Evolutionary conservation across 2,888 invertebrate genomes (phyloP).

Genomic region (Himalopsyche anomala): DNA sequence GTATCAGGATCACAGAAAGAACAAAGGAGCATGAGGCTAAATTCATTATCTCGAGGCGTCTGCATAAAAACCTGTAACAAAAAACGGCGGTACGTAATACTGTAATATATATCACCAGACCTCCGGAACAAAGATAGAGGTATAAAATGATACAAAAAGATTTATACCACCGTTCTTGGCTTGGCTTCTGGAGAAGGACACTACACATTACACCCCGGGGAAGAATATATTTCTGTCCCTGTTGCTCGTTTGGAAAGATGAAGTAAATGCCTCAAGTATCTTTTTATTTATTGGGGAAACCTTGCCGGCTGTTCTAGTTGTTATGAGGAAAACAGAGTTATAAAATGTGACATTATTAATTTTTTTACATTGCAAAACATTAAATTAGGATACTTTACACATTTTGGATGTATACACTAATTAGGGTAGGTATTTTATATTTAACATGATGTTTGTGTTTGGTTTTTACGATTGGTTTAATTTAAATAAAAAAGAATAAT

Average conservation of each 20-base stretch:
- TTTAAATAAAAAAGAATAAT: no score
- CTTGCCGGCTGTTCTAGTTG: background rate
- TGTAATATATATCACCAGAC: background rate
- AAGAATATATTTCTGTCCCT: slow-evolving; percentile 32
- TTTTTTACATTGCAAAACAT: no score
- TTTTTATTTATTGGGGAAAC: slow-evolving; percentile 28
- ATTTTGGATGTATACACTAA: no score
- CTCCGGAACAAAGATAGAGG: background rate
- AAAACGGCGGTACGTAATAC: background rate
- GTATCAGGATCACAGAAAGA: slow-evolving; percentile 1
- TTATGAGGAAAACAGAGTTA: background rate
- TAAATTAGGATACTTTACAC: no score
- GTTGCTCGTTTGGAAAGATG: slow-evolving; percentile 21
- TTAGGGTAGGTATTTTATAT: no score
- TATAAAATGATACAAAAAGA: slow-evolving; percentile 43
- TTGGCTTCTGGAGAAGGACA: slow-evolving; percentile 31
- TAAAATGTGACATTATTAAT: no score
- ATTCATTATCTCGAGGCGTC: slow-evolving; percentile 36
- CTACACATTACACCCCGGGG: slow-evolving; percentile 31
- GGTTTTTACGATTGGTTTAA: no score
- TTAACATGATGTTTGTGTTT: no score
- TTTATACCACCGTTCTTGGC: slow-evolving; percentile 9
- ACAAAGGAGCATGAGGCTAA: slow-evolving; percentile 19
- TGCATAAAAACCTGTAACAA: slow-evolving; percentile 14
- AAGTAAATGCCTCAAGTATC: slow-evolving; percentile 29